phyloP scores from a whole-genome alignment of 2,113 vertebrate genomes.

The Tetrao urogallus region DNA sequence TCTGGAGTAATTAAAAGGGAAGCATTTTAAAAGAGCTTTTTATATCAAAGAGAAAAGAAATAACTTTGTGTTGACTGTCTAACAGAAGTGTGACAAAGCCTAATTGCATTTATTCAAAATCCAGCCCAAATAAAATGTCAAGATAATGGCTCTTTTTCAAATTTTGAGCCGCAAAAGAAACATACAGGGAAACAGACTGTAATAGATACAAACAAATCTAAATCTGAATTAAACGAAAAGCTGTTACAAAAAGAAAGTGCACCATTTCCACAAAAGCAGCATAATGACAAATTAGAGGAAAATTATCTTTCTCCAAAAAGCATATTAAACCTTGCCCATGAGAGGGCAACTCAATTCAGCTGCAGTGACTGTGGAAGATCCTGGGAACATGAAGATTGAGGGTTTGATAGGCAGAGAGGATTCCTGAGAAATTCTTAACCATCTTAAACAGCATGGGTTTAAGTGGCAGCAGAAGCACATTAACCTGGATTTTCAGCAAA shows the following conservation, averaged over 20 bases:
- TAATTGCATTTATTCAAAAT: conserved; percentile 42
- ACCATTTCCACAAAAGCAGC: not conserved
- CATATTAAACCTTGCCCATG: not conserved
- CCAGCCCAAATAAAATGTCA: conserved; percentile 54
- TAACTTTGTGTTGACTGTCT: conserved; percentile 43
- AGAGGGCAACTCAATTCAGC: not conserved
- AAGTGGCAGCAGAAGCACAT: not conserved
- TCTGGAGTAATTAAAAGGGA: conserved; percentile 35
- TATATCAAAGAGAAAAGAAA: conserved; percentile 35
- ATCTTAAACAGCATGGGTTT: not conserved
- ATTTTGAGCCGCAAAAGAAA: not conserved
- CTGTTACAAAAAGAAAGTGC: not conserved
- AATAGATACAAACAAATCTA: conserved; percentile 22
- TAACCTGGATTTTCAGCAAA: not conserved
- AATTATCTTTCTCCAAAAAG: not conserved
- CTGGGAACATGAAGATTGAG: not conserved
- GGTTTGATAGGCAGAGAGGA: not conserved
- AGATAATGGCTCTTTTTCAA: conserved; percentile 27
- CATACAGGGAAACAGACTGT: not conserved
- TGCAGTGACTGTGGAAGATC: not conserved
- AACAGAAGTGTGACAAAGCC: conserved; percentile 23
- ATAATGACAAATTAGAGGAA: not conserved
- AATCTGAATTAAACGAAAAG: conserved; percentile 12
- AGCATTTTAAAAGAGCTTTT: not conserved
- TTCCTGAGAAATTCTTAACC: not conserved